Evolutionary conservation across 2,888 invertebrate genomes (phyloP).

Genomic region (Auanema freiburgensis): DNA sequence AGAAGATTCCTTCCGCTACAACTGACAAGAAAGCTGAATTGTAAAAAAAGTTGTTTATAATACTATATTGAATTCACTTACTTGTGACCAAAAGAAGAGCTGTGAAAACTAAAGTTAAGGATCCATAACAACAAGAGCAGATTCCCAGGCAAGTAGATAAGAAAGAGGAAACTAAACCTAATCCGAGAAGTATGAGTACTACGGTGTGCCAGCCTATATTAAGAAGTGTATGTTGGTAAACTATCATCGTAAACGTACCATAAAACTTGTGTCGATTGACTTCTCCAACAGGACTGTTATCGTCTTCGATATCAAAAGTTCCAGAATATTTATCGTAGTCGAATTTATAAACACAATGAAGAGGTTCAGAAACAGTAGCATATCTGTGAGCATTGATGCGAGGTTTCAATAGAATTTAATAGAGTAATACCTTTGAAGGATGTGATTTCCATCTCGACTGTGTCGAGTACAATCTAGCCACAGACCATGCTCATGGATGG

Average conservation of each 20-base stretch:
- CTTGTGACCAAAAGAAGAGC: slow-evolving; percentile 57
- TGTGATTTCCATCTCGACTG: slow-evolving; percentile 57
- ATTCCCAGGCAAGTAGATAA: slow-evolving; percentile 54
- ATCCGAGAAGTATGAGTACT: slow-evolving; percentile 56
- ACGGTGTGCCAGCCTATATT: slow-evolving; percentile 59
- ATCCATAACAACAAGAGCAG: slow-evolving; percentile 59
- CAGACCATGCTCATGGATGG: slow-evolving; percentile 62
- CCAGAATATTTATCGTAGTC: slow-evolving; percentile 64
- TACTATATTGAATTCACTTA: too few relatives aligned
- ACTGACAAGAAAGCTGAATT: slow-evolving; percentile 57
- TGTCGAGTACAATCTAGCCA: slow-evolving; percentile 63
- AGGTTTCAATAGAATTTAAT: background rate
- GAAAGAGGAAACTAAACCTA: slow-evolving; percentile 55
- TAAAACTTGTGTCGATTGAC: slow-evolving; percentile 63
- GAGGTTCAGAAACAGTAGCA: slow-evolving; percentile 58
- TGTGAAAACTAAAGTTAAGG: slow-evolving; percentile 58
- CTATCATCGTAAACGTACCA: slow-evolving; percentile 33
- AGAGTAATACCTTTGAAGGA: slow-evolving; percentile 49
- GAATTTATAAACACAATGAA: slow-evolving; percentile 63
- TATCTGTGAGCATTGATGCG: slow-evolving; percentile 38
- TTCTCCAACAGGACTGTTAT: slow-evolving; percentile 63
- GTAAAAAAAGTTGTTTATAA: background rate
- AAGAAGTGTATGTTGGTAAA: background rate
- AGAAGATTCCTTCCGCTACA: slow-evolving; percentile 61
- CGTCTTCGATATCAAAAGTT: slow-evolving; percentile 62